Evolutionary conservation across 2,113 vertebrate genomes (phyloP).

Genomic region (Machaerirhynchus nigripectus): DNA sequence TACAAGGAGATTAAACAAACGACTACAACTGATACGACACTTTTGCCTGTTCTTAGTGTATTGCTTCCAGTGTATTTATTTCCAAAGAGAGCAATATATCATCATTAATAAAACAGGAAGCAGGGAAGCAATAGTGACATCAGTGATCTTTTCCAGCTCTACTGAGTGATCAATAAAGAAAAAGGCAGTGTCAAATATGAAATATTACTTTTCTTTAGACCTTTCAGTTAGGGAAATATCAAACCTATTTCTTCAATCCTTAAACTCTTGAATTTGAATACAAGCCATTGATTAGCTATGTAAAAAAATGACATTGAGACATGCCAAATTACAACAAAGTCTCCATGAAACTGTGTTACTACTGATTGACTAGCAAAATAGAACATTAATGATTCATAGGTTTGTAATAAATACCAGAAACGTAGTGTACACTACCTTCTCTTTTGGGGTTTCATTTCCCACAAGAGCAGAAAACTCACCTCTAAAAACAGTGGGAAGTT

Average conservation of each 20-base stretch:
- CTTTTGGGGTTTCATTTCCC: neutral
- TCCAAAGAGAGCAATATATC: conserved; percentile 6
- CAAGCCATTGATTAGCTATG: neutral
- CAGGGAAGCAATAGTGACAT: neutral
- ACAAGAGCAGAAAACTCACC: neutral
- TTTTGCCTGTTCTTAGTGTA: neutral
- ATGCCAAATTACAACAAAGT: neutral
- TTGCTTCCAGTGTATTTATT: neutral
- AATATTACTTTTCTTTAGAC: conserved; percentile 29
- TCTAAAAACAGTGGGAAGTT: neutral
- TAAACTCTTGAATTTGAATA: neutral
- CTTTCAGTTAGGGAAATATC: conserved; percentile 36
- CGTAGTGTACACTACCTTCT: neutral
- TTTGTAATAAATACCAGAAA: neutral
- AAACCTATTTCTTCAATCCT: neutral
- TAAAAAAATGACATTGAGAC: neutral
- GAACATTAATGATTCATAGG: neutral
- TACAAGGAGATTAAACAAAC: neutral
- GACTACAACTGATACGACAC: neutral
- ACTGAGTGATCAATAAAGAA: conserved; percentile 38
- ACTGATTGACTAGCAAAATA: neutral
- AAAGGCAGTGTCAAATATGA: conserved; percentile 8
- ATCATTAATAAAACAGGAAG: conserved; percentile 7
- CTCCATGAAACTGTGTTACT: neutral
- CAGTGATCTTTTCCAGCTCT: conserved; percentile 6